phyloP scores from a whole-genome alignment of 2,797 vertebrate species.

The Liparis tanakae region DNA sequence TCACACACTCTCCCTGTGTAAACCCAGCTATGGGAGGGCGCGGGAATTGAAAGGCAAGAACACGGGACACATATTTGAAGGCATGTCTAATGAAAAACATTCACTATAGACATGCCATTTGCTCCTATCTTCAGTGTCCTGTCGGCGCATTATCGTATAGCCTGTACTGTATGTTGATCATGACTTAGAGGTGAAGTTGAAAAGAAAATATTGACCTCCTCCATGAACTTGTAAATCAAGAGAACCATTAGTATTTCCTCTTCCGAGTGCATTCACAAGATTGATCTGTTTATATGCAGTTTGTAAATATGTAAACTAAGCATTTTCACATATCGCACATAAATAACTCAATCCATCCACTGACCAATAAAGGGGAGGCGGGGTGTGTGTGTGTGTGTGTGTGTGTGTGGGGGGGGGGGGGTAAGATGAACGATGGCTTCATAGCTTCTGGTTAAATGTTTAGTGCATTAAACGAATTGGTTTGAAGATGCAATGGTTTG shows the following conservation, averaged over 20 bases:
- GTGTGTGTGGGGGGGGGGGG: too few species aligned
- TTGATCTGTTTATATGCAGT: constrained; percentile 21
- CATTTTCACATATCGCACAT: constrained; percentile 22
- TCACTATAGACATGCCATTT: neutral
- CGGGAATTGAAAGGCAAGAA: constrained; percentile 20
- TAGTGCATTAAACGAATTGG: neutral
- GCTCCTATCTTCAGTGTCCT: neutral
- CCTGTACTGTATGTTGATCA: constrained; percentile 5
- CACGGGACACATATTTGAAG: neutral
- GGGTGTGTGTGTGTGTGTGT: too few species aligned
- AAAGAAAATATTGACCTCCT: constrained; percentile 2
- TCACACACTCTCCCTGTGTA: constrained; percentile 61
- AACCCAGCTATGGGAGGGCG: constrained; percentile 30
- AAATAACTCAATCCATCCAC: constrained; percentile 12
- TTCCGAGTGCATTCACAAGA: constrained; percentile 8
- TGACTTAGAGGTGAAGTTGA: constrained; percentile 1
- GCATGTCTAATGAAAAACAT: neutral
- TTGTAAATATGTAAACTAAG: constrained; percentile 26
- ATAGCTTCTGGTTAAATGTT: neutral
- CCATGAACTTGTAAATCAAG: constrained; percentile 3
- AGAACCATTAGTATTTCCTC: neutral
- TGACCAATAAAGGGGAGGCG: neutral
- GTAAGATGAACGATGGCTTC: constrained; percentile 25
- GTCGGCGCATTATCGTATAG: neutral
- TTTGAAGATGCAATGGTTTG: neutral